Percentiles rank a stretch among this genome's conserved stretches.
Conservation (phyloP, 2,797 vertebrate genomes). For the Eutrigla gurnardus region DNA sequence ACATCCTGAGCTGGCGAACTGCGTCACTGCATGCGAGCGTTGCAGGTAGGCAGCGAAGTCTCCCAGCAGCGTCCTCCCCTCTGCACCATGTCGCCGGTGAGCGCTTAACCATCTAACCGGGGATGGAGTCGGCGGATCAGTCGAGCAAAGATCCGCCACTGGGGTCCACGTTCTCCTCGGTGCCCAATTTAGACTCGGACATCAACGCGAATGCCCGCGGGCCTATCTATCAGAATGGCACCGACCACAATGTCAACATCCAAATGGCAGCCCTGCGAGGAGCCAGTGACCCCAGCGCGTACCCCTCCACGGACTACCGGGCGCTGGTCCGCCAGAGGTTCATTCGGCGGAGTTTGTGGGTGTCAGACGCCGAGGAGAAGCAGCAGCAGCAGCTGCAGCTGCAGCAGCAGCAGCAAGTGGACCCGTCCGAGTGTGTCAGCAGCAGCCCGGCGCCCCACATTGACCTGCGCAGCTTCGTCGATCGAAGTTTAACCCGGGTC, state of each 20-base stretch:
- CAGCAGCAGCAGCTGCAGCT: constrained; percentile 48
- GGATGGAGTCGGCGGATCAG: constrained; percentile 87
- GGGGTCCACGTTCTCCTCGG: constrained; percentile 79
- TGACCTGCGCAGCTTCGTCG: constrained; percentile 86
- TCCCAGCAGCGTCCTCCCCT: constrained; percentile 59
- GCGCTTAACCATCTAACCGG: constrained; percentile 64
- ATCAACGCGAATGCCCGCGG: constrained; percentile 73
- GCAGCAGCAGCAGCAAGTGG: constrained; percentile 73
- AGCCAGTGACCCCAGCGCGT: constrained; percentile 82
- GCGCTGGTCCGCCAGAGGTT: constrained; percentile 90
- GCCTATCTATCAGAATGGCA: constrained; percentile 80
- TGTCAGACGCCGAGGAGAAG: constrained; percentile 93
- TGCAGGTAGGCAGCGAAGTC: constrained; percentile 83
- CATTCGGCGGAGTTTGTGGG: constrained; percentile 91
- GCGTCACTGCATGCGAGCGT: constrained; percentile 81
- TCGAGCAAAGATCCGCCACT: constrained; percentile 78
- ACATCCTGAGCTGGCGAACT: constrained; percentile 79
- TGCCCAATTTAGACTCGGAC: constrained; percentile 78
- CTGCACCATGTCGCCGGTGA: constrained; percentile 70
- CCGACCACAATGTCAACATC: constrained; percentile 80
- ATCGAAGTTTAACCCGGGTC: constrained; percentile 76
- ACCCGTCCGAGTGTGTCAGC: constrained; percentile 84
- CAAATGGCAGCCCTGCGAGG: constrained; percentile 79
- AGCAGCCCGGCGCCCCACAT: constrained; percentile 84
- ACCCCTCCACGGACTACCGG: constrained; percentile 82